These are phyloP conservation scores for Solen grandis DNA, from an alignment of 1,140 invertebrate species.

Conservation along the genomic window DNA sequence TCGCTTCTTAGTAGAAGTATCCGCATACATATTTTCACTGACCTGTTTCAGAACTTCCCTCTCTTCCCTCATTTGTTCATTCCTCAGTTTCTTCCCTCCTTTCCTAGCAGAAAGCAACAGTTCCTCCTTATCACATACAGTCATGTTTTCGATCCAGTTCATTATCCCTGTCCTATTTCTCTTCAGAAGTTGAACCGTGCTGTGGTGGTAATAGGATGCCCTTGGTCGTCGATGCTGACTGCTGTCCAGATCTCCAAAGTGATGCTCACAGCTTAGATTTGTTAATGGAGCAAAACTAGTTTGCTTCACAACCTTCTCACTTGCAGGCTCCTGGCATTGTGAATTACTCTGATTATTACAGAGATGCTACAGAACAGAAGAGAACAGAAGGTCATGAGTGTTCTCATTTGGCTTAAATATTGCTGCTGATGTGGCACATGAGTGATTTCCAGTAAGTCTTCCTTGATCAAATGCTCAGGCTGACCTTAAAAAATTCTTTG, in stretches of 20 bases:
- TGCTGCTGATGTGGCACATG: background rate
- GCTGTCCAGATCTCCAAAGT: constrained; percentile 25
- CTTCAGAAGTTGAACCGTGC: background rate
- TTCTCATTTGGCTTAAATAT: background rate
- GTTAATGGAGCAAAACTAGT: constrained; percentile 10
- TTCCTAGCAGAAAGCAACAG: too few species aligned
- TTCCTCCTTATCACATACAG: too few species aligned
- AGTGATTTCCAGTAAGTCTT: too few species aligned
- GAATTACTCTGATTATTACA: background rate
- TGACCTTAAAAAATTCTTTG: too few species aligned
- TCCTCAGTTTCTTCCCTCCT: too few species aligned
- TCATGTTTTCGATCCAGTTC: background rate
- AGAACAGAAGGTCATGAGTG: background rate
- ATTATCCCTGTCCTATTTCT: background rate
- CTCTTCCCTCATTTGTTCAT: too few species aligned
- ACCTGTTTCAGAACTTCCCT: too few species aligned
- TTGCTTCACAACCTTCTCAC: background rate
- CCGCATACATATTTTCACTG: too few species aligned
- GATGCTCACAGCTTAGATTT: constrained; percentile 9
- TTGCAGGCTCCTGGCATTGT: background rate
- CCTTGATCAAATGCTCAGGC: too few species aligned
- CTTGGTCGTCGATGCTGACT: background rate
- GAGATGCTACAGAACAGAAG: background rate
- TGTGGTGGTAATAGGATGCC: constrained; percentile 9
- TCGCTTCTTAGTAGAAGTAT: background rate